Base-by-base conservation (phyloP, 35 echinoderm and acorn worm genomes). In the Patiria miniata region DNA sequence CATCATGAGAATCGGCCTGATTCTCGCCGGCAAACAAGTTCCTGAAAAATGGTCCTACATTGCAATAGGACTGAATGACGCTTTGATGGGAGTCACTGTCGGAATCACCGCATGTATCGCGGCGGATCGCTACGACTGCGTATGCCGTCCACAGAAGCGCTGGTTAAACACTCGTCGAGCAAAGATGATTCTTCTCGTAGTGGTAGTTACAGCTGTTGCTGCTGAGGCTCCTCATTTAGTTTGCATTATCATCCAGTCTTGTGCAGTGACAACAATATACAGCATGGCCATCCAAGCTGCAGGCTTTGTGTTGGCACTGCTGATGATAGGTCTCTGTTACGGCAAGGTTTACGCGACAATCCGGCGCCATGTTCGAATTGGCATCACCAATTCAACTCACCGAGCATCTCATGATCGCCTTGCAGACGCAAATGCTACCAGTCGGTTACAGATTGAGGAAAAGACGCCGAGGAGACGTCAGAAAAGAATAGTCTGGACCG, bases 61-160 rank as follows among this genome's bases (percentile, higher is more conserved):
- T 12, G 4, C 12, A 12, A 47, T 12, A 47, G 42, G 4, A 6
- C 42, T 47, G 42, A 47, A 12, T 12, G 12, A 73, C 65, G 29
- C 65, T 1, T 26, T 10, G n/a, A 30, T 73, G 29, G 29, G 65
- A 26, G 34, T 34, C 2, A 7, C 65, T 1, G 65, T 73, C 0
- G 34, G 23, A 73, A 30, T 36, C 65, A 73, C 65, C 19, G 15
- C 23, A 14, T 15, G 21, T 10, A 73, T 73, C 8, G 23, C 65
- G 29, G 65, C 26, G 19, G 65, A 73, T 73, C 65, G 65, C 65
- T 73, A 73, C 26, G 65, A 73, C 65, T 73, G 65, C 65, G 65
- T 73, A 2, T 73, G 65, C 65, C 65, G 65, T 30, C 15, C 26
- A 30, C 65, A 36, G 8, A 73, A 34, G 26, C 65, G 65, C 26